phyloP scores from a whole-genome alignment of 2,113 vertebrate genomes.

The Scalopus aquaticus region DNA sequence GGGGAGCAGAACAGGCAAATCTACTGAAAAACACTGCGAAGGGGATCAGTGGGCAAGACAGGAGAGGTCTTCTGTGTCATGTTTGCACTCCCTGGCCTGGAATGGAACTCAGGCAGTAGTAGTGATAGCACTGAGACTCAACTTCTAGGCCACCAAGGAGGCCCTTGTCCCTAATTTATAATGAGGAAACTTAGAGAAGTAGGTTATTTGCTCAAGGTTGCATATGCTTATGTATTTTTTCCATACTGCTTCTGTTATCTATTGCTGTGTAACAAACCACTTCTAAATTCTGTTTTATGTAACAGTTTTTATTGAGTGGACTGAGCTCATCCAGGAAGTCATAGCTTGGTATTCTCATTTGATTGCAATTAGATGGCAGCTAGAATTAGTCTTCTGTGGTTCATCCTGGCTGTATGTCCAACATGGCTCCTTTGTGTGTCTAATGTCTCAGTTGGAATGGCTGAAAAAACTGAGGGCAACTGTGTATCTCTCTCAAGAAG shows the following conservation, averaged over 20 bases:
- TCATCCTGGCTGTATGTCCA: background rate
- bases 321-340: constrained; percentile 4
- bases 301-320: background rate
- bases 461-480: background rate
- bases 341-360: background rate
- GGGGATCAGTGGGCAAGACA: too few species aligned
- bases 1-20: too few species aligned
- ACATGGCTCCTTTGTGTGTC: background rate
- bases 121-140: too few species aligned
- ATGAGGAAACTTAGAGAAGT: background rate
- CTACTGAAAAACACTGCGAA: too few species aligned
- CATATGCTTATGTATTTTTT: background rate
- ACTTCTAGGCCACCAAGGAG: too few species aligned
- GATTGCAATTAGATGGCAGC: background rate
- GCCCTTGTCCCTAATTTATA: background rate
- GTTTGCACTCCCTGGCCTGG: too few species aligned
- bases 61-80: too few species aligned
- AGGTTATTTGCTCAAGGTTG: background rate
- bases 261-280: background rate
- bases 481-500: background rate
- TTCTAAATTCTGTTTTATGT: background rate
- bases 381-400: background rate
- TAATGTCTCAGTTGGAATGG: background rate
- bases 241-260: background rate
- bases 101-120: too few species aligned